Base-by-base conservation (phyloP, 2,888 invertebrate genomes). In the Pandemis heparana region DNA sequence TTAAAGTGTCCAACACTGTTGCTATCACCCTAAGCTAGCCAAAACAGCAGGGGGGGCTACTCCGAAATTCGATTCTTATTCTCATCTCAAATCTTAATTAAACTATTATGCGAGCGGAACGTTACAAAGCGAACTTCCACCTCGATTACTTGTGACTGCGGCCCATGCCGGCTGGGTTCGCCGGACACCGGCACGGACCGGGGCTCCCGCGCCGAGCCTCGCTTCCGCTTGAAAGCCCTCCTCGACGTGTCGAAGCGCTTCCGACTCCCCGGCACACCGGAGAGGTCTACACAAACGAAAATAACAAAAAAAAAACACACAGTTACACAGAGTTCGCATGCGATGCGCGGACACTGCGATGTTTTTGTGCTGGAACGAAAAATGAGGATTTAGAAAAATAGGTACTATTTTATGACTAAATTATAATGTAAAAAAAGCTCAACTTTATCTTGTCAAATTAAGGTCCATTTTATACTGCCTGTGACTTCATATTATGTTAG, bases 181-280 rank as follows among this genome's bases (percentile, higher is more conserved):
- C 84, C 87, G 0, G 92, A 92, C 5, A 93, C 82, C 1, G 93
- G 93, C 66, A 88, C 92, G 6, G 93, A 93, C 51, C 89, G 86
- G 9, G 92, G 86, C 75, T 91, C 89, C 12, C 84, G 77, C 32
- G 77, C 46, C 0, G 76, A 60, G 3, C 85, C 88, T 46, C 92
- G 87, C 1, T 89, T 82, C 0, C 91, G 85, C 79, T 90, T 91
- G 80, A 56, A 38, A 10, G n/a, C n/a, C 41, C 85, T 78, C 3
- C 87, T 82, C 16, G 75, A 79, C 41, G 77, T 75, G 10, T 90
- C 92, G 64, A 81, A 82, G 0, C 90, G 83, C 75, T 86, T 88
- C 56, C 88, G 85, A 1, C 23, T 56, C 5, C 80, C 82, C 3
- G 80, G 77, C 0, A 81, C 79, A 16, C 78, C 76, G 7, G 79